Conservation (phyloP, 2,888 invertebrate species). For the Mythimna vitellina region DNA sequence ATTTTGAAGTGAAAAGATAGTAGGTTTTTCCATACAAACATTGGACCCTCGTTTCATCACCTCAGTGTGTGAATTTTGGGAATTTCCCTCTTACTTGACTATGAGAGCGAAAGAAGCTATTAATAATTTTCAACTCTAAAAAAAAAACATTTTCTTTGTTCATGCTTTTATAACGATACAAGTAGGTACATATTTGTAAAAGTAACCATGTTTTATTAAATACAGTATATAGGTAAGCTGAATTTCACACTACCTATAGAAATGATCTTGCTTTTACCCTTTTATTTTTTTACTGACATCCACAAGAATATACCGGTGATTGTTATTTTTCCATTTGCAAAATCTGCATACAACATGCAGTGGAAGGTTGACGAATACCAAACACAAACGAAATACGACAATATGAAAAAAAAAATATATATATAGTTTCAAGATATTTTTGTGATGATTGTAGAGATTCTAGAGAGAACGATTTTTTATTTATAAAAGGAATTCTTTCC, state of each 20-base stretch:
- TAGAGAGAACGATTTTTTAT: not conserved
- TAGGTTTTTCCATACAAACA: too few species aligned
- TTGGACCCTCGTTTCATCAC: too few species aligned
- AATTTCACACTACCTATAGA: not conserved
- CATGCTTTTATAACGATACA: too few species aligned
- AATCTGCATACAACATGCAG: slow-evolving; percentile 34
- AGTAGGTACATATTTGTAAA: not conserved
- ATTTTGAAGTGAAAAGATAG: too few species aligned
- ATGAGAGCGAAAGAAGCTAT: too few species aligned
- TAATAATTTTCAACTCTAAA: too few species aligned
- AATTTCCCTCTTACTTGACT: too few species aligned
- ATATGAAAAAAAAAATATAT: slow-evolving; percentile 2
- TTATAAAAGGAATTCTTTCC: too few species aligned
- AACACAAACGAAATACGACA: slow-evolving; percentile 18
- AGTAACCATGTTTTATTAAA: not conserved
- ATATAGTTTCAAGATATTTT: not conserved
- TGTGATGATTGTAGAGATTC: not conserved
- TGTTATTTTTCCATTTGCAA: slow-evolving; percentile 34
- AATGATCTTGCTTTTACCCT: not conserved
- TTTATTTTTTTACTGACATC: not conserved
- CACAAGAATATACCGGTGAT: slow-evolving; percentile 14
- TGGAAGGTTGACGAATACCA: slow-evolving; percentile 13
- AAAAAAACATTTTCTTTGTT: too few species aligned
- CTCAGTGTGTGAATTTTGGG: too few species aligned
- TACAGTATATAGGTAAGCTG: not conserved